phyloP scores from a whole-genome alignment of 2,888 invertebrate genomes.

The Notodromas monacha region DNA sequence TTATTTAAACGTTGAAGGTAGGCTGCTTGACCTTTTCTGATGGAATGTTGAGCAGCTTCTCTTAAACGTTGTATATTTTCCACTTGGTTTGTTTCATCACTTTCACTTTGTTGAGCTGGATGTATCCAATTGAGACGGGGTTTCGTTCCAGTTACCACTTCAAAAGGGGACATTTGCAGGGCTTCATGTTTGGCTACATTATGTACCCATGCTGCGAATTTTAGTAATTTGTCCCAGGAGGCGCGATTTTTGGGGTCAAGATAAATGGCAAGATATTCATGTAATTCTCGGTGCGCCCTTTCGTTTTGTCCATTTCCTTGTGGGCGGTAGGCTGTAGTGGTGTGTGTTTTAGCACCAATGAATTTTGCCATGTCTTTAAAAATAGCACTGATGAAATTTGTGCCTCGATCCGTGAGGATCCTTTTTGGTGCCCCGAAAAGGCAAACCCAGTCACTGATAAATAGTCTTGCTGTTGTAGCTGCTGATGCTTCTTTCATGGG shows the following conservation, averaged over 20 bases:
- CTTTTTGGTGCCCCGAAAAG: slow-evolving; percentile 4
- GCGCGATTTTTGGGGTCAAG: slow-evolving; percentile 4
- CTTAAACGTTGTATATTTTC: slow-evolving; percentile 4
- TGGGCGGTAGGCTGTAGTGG: slow-evolving; percentile 4
- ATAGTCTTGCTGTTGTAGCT: slow-evolving; percentile 4
- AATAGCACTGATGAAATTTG: slow-evolving; percentile 4
- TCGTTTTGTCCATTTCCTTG: slow-evolving; percentile 4
- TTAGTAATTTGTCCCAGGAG: slow-evolving; percentile 2
- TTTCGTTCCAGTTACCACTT: slow-evolving; percentile 4
- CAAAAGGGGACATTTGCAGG: slow-evolving; percentile 4
- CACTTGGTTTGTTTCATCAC: slow-evolving; percentile 4
- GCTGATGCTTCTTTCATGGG: slow-evolving; percentile 4
- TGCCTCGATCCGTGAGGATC: slow-evolving; percentile 4
- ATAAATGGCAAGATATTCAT: slow-evolving; percentile 4
- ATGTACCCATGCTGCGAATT: slow-evolving; percentile 4
- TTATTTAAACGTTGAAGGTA: slow-evolving; percentile 4
- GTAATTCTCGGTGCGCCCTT: slow-evolving; percentile 4
- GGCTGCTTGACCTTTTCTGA: slow-evolving; percentile 4
- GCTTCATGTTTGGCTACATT: slow-evolving; percentile 4
- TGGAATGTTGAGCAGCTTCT: slow-evolving; percentile 4
- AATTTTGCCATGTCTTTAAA: slow-evolving; percentile 4
- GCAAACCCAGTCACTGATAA: slow-evolving; percentile 4
- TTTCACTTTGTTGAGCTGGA: slow-evolving; percentile 4
- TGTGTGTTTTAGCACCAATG: slow-evolving; percentile 4
- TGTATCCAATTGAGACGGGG: slow-evolving; percentile 4